Evolutionary conservation across 2,888 invertebrate species (phyloP).

Genomic region (Endotricha flammealis): DNA sequence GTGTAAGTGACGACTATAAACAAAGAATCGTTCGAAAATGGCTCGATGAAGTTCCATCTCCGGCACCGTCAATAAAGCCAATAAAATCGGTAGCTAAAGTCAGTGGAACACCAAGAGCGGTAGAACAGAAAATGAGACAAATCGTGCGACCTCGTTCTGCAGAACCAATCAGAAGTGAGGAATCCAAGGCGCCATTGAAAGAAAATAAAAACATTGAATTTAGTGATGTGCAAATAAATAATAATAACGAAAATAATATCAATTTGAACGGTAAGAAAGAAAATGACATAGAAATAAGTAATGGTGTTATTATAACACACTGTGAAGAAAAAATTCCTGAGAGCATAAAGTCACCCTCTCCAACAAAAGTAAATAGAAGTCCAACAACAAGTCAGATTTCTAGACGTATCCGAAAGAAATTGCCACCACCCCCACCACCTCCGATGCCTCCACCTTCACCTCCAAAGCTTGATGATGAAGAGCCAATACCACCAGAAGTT

Average conservation of each 20-base stretch:
- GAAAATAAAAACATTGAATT: conserved; percentile 14
- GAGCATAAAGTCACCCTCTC: conserved; percentile 1
- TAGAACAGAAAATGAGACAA: conserved; percentile 45
- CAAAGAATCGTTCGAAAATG: conserved; percentile 87
- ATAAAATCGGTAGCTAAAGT: conserved; percentile 63
- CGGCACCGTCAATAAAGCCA: conserved; percentile 34
- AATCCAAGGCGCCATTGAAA: conserved; percentile 23
- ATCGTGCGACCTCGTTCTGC: conserved; percentile 26
- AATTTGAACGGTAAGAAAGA: conserved; percentile 16
- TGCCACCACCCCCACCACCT: conserved; percentile 69
- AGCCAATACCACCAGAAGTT: conserved; percentile 70
- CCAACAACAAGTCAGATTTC: conserved; percentile 50
- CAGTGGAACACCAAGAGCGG: conserved; percentile 56
- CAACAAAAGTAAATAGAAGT: conserved; percentile 39
- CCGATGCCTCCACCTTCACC: conserved; percentile 31
- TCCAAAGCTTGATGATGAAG: conserved; percentile 27
- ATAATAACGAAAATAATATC: conserved; percentile 22
- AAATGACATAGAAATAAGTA: conserved; percentile 8
- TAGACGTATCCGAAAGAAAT: conserved; percentile 56
- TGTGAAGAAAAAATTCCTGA: conserved; percentile 17
- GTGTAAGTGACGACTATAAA: conserved; percentile 82
- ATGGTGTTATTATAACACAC: conserved; percentile 15
- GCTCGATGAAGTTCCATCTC: conserved; percentile 83
- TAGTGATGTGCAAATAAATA: conserved; percentile 20
- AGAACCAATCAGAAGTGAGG: conserved; percentile 30